These are phyloP conservation scores for Phylloscopus collybita DNA, from an alignment of 2,797 vertebrate genomes.

Conservation along the genomic window DNA sequence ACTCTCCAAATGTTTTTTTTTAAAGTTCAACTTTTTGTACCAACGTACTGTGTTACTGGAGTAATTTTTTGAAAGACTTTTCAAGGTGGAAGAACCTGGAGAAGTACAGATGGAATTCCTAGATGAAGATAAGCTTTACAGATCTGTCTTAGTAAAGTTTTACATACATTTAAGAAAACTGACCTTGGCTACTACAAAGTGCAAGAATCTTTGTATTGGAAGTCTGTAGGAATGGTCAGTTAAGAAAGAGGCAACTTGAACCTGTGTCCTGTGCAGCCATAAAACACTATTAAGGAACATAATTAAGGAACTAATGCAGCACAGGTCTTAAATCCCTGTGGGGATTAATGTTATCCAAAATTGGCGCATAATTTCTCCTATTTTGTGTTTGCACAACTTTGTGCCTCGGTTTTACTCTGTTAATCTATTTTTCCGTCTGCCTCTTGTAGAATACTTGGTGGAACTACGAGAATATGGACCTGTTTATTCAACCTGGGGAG, in stretches of 20 bases:
- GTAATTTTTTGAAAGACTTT: background rate
- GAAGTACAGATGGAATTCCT: background rate
- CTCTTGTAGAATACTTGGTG: slow-evolving; percentile 88
- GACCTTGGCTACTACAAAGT: background rate
- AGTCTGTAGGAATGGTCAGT: background rate
- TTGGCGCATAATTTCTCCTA: background rate
- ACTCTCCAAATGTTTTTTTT: background rate
- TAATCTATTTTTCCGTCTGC: background rate
- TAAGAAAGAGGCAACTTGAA: background rate
- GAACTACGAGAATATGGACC: slow-evolving; percentile 93
- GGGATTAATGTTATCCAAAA: background rate
- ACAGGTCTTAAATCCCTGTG: background rate
- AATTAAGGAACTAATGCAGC: background rate
- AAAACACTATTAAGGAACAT: background rate
- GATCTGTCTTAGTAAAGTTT: background rate
- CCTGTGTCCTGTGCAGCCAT: background rate
- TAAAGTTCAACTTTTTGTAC: background rate
- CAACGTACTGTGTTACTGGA: background rate
- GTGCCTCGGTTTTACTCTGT: background rate
- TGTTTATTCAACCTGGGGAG: slow-evolving; percentile 92
- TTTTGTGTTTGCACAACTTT: background rate
- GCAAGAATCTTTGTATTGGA: background rate
- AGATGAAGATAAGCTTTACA: background rate
- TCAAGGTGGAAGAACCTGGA: background rate
- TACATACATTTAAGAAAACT: background rate